These are phyloP conservation scores for Dorcus parallelipipedus DNA, from an alignment of 2,888 invertebrate species.

Conservation along the genomic window DNA sequence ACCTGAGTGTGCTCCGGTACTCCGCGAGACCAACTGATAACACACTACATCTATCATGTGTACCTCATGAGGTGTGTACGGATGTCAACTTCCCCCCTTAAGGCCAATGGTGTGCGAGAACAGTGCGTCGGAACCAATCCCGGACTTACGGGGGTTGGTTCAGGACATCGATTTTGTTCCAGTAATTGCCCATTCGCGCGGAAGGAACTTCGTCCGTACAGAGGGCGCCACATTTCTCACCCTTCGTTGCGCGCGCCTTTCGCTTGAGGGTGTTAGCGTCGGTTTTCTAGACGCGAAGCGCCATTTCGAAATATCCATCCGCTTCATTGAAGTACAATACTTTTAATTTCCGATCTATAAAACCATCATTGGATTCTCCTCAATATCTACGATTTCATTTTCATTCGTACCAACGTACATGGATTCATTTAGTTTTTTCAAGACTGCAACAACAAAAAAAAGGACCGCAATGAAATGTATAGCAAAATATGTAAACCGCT, in stretches of 20 bases:
- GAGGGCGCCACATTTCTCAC: conserved; percentile 44
- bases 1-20: conserved; percentile 27
- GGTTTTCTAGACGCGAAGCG: conserved; percentile 18
- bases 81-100: conserved; percentile 36
- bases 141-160: conserved; percentile 23
- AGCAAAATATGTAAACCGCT: too few species aligned
- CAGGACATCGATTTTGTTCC: conserved; percentile 33
- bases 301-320: conserved; percentile 15
- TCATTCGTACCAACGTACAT: too few species aligned
- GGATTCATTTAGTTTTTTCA: too few species aligned
- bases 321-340: too few species aligned
- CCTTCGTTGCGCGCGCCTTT: conserved; percentile 27
- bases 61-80: conserved; percentile 47
- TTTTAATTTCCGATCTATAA: too few species aligned
- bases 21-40: conserved; percentile 38
- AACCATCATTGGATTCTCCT: too few species aligned
- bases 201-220: conserved; percentile 43
- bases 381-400: too few species aligned
- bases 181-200: conserved; percentile 47
- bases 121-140: conserved; percentile 28
- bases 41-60: conserved; percentile 39
- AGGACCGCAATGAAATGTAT: too few species aligned
- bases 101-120: conserved; percentile 33
- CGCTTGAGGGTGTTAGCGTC: conserved; percentile 30
- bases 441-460: too few species aligned